Evolutionary conservation across 2,113 vertebrate species (phyloP).

Genomic region (Nycticorax nycticorax): DNA sequence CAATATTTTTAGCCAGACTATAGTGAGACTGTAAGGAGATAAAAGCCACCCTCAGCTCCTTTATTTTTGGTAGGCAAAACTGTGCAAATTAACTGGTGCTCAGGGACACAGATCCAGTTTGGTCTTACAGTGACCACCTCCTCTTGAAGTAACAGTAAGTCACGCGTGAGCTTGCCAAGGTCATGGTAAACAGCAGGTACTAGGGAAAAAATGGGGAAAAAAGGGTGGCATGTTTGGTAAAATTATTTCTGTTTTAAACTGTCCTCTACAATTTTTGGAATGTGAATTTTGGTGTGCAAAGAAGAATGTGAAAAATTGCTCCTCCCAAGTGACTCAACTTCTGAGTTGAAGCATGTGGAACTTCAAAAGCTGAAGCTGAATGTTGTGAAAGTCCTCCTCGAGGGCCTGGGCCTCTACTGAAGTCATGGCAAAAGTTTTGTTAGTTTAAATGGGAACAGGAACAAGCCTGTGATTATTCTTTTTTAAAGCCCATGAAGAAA

Average conservation of each 20-base stretch:
- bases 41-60: not conserved
- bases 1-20: not conserved
- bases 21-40: not conserved
- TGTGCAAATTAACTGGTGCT: not conserved
- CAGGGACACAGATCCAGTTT: not conserved
- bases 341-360: not conserved
- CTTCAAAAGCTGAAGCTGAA: conserved; percentile 11
- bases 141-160: not conserved
- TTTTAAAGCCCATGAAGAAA: not conserved
- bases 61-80: not conserved
- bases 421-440: not conserved
- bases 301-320: not conserved
- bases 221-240: not conserved
- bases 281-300: not conserved
- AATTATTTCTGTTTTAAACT: not conserved
- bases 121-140: not conserved
- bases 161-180: not conserved
- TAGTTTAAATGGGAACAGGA: not conserved
- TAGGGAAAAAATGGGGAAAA: not conserved
- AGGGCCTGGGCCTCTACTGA: not conserved
- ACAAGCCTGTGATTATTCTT: not conserved
- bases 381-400: not conserved
- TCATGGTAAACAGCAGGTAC: not conserved
- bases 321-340: not conserved
- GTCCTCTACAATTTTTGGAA: not conserved